Evolutionary conservation across 1,140 invertebrate genomes (phyloP), one percentile per base, ranked within the genome.

Genomic region (Micrasema longulum): DNA sequence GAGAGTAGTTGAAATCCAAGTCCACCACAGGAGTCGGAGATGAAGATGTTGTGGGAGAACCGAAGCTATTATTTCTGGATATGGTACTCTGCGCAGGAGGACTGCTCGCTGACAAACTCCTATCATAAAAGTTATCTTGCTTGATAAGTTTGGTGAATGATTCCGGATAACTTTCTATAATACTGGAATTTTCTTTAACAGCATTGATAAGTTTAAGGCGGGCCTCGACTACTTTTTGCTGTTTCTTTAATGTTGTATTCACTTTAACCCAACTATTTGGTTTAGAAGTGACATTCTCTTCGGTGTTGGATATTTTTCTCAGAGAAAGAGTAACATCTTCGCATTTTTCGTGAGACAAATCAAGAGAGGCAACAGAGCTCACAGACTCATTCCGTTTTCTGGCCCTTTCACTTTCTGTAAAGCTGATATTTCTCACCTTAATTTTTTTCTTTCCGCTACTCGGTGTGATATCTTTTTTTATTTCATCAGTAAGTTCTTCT

Each of bases 301-400:
- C 80, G 1, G 75, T 64, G 35, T 80, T 82, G 2, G 78, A 77
- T 65, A 84, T 81, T n/a, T 82, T 80, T 52, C 77, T 81, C 1
- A 85, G 76, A 0, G 83, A 83, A 4, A 84, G 64, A 16, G 83
- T 83, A 10, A 84, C 79, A 76, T 84, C 83, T 11, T 80, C 80
- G 1, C 79, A 79, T 7, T 77, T 79, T 16, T 84, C 80, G 65
- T 80, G 79, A 1, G 80, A 81, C 1, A 84, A 69, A 66, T 85
- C 83, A n/a, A 83, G 72, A 5, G 83, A 84, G 3, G 77, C 81
- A 18, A 83, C 77, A 0, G 83, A 85, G 69, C 82, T 84, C 0
- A 83, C 81, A 26, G 82, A 84, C 76, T 85, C 84, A 64, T 86
- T 84, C 71, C 81, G 78, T 80, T 81, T 83, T 71, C 82, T 76